A percentile compares a stretch with the other conserved stretches of the same genome.
Conservation (phyloP, 2,797 vertebrate species). For the Microchirus variegatus region DNA sequence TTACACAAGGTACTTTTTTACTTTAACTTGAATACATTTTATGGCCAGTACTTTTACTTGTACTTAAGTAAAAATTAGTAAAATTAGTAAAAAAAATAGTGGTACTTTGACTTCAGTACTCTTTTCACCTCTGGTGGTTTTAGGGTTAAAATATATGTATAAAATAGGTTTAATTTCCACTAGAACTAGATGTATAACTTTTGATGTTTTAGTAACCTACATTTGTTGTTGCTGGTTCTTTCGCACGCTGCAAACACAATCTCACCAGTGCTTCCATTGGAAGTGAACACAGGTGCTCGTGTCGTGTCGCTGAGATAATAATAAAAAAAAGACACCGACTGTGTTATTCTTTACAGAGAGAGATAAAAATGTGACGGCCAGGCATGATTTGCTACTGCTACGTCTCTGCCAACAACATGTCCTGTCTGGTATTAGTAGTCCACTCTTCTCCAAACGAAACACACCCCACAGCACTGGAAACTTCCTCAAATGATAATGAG, state of each 20-base stretch:
- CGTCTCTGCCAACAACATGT: constrained; percentile 51
- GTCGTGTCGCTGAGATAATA: constrained; percentile 19
- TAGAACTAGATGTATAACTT: no score
- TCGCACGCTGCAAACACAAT: constrained; percentile 8
- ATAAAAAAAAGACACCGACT: rapidly evolving
- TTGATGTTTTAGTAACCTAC: no score
- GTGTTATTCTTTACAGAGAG: constrained; percentile 60
- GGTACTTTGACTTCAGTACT: no score
- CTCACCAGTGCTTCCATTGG: background rate
- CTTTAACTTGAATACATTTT: no score
- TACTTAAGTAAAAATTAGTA: no score
- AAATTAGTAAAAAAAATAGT: no score
- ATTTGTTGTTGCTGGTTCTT: constrained; percentile 17
- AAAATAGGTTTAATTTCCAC: no score
- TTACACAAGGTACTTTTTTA: no score
- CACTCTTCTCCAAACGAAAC: constrained; percentile 61
- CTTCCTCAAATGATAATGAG: constrained; percentile 69
- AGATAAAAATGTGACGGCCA: constrained; percentile 38
- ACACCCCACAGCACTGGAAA: constrained; percentile 47
- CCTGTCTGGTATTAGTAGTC: constrained; percentile 51
- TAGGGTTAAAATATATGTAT: no score
- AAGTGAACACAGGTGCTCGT: constrained; percentile 35
- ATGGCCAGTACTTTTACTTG: no score
- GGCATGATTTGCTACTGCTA: constrained; percentile 20
- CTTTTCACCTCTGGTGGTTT: no score